Base-by-base conservation (phyloP, 1,140 invertebrate genomes). In the Sarcophaga peregrina region DNA sequence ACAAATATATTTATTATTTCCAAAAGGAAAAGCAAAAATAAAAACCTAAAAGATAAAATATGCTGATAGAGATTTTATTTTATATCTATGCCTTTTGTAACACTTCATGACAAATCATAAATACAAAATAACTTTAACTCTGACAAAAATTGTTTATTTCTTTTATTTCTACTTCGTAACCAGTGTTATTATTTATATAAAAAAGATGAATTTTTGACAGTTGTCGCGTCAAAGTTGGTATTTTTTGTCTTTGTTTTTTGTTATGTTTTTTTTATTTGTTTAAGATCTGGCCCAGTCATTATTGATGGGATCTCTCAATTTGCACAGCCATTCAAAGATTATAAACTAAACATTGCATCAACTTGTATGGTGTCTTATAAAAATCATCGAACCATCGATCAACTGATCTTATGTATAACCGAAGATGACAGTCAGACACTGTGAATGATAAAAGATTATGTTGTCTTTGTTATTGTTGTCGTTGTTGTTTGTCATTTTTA, bases 301-400 rank as follows among this genome's bases (percentile, higher is more conserved):
- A 78, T 52, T 78, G 75, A 78, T 78, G 75, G 75, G 75, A 78
- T 78, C 47, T 78, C 75, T 78, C 75, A 78, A 78, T 78, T 50
- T 48, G 48, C 75, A 78, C 47, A 50, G 47, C 20, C 75, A 78
- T 47, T 25, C 75, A 78, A 50, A 68, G 62, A 68, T 68, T 68
- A 68, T 68, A 68, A 68, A 68, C 62, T 20, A 68, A 68, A 68
- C 62, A 68, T 20, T 68, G 17, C 17, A 9, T 68, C 62, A 68
- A 68, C 62, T 68, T 25, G 62, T 68, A 68, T 37, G 25, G 25
- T 37, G 62, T 68, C 62, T 68, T 68, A 68, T 68, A 68, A 68
- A 68, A 68, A 68, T 68, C 62, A 68, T 25, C 73, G 45, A 75
- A 46, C 75, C n/a, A 78, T 78, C 75, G 75, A 78, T 78, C 75